Base-by-base conservation (phyloP, 2,113 vertebrate species). In the Grantiella picta region DNA sequence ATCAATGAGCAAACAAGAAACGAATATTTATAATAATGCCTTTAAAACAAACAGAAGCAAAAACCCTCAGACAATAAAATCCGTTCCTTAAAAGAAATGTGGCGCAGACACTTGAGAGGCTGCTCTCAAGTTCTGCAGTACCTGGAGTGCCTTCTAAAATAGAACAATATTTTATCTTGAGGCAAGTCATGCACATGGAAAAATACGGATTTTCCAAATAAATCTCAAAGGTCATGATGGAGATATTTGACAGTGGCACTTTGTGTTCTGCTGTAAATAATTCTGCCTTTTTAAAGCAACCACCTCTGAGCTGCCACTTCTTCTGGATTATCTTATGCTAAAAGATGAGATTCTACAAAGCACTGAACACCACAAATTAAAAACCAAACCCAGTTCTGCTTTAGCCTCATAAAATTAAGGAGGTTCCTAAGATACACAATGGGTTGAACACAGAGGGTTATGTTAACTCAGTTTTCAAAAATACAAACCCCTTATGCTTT, bases 21-120 rank as follows among this genome's bases (percentile, higher is more conserved):
- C 1, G 1, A 84, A 9, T 85, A 94, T 77, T 93, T 95, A 69
- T 82, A 86, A 91, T 65, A 52, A 87, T 42, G 18, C 57, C 66
- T 65, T 85, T 82, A 76, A 91, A 85, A 87, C 28, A 82, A 89
- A 94, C 36, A 90, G 70, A 91, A 85, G 70, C 40, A 91, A 63
- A 84, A 84, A 87, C 27, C 20, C 11, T n/a, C 2, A 0, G 53
- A 76, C 49, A 82, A 66, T 47, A 27, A 92, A 77, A 17, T 38
- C 29, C 22, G 24, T 8, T 82, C n/a, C 76, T 82, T 64, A 68
- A 90, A 86, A 89, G 38, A 90, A 68, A 50, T 9, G 20, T n/a
- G 24, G 24, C 0, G 3, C 21, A 72, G 68, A 21, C 19, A 24
- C 36, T 64, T 64, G 28, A 21, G 0, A 86, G 52, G 69, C 68